Evolutionary conservation across 1,140 invertebrate species (phyloP).

Genomic region (Plectus sambesii): DNA sequence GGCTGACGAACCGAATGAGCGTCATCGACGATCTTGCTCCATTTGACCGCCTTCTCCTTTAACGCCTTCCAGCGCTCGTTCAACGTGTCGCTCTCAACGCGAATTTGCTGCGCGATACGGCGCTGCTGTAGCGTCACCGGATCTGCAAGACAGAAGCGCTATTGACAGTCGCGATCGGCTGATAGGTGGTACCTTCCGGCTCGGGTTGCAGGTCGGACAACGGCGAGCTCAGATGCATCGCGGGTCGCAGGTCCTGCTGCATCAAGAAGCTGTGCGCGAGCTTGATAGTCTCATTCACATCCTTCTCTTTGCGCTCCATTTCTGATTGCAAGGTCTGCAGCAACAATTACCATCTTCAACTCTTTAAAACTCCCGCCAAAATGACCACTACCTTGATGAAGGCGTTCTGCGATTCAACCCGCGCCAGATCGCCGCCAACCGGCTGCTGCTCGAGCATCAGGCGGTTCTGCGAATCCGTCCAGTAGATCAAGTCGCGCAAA

Average conservation of each 20-base stretch:
- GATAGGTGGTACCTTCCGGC: neutral
- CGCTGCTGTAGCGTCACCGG: no score
- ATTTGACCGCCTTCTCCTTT: slow-evolving; percentile 28
- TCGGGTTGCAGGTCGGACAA: slow-evolving; percentile 26
- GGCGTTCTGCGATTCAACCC: slow-evolving; percentile 32
- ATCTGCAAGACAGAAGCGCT: slow-evolving; percentile 2
- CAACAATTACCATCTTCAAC: neutral
- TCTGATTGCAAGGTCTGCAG: slow-evolving; percentile 26
- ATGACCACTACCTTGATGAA: slow-evolving; percentile 20
- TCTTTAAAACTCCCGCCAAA: slow-evolving; percentile 5
- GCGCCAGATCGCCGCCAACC: slow-evolving; percentile 32
- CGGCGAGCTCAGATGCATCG: slow-evolving; percentile 20
- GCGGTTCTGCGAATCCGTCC: slow-evolving; percentile 33
- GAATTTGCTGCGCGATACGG: slow-evolving; percentile 35
- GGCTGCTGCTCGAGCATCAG: slow-evolving; percentile 31
- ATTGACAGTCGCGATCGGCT: slow-evolving; percentile 1
- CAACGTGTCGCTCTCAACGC: slow-evolving; percentile 34
- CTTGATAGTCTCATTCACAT: slow-evolving; percentile 29
- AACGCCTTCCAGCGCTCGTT: slow-evolving; percentile 32
- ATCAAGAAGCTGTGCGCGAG: slow-evolving; percentile 37
- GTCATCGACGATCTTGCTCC: slow-evolving; percentile 25
- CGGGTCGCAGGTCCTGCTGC: slow-evolving; percentile 42
- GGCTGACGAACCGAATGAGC: no score
- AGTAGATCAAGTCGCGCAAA: slow-evolving; percentile 31
- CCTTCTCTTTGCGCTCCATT: slow-evolving; percentile 32